These are phyloP conservation scores for Sminthopsis crassicaudata DNA, from an alignment of 2,113 vertebrate species.

Conservation along the genomic window DNA sequence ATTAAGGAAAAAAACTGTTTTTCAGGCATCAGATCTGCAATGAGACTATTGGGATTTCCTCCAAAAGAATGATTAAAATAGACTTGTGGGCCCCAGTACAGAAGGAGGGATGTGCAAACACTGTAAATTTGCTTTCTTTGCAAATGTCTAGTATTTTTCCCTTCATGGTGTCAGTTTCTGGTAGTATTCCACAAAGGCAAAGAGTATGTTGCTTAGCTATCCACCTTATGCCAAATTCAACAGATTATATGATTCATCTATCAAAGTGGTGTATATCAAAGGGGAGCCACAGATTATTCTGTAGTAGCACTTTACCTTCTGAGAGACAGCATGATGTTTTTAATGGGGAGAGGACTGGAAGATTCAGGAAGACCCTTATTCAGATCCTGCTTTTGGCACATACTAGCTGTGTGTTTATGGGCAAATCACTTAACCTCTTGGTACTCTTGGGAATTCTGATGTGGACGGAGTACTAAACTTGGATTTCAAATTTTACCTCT, in stretches of 20 bases:
- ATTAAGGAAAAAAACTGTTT: constrained; percentile 47
- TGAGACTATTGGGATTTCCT: constrained; percentile 7
- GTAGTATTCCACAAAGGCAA: constrained; percentile 48
- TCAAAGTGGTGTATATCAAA: constrained; percentile 40
- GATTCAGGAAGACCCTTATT: background rate
- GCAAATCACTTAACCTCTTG: background rate
- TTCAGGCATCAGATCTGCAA: constrained; percentile 15
- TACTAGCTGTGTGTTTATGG: background rate
- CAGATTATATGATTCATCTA: constrained; percentile 34
- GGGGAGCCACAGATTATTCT: constrained; percentile 19
- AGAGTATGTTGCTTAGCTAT: constrained; percentile 45
- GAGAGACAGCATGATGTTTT: background rate
- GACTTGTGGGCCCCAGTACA: constrained; percentile 37
- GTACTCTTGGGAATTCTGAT: background rate
- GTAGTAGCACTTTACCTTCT: background rate
- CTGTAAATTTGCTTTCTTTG: background rate
- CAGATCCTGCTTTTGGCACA: background rate
- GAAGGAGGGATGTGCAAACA: constrained; percentile 10
- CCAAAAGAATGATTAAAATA: constrained; percentile 15
- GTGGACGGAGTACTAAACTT: background rate
- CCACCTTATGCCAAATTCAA: background rate
- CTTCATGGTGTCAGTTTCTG: constrained; percentile 31
- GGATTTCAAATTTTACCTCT: background rate
- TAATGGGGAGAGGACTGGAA: background rate
- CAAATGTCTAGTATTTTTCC: constrained; percentile 33